Conservation (phyloP, 92 coral and sea anemone species). For the Epizoanthus stellaris region DNA sequence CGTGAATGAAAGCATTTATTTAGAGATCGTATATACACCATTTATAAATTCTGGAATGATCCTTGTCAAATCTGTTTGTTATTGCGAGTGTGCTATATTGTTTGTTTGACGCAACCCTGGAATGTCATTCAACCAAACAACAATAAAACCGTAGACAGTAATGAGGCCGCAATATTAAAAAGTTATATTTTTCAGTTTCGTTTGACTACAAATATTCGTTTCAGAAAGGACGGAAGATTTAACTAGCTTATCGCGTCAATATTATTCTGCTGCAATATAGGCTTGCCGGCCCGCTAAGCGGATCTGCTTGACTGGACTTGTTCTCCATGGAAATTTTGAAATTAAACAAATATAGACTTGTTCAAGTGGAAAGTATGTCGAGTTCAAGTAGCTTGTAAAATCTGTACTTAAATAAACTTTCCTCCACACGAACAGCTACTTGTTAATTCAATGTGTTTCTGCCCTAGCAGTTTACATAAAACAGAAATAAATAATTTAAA, state of each 20-base stretch:
- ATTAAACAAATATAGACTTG: background rate
- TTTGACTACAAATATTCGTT: background rate
- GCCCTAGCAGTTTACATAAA: too few relatives aligned
- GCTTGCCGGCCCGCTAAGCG: background rate
- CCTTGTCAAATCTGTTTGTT: slow-evolving; percentile 1
- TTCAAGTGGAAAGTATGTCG: slow-evolving; percentile 22
- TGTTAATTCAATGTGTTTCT: too few relatives aligned
- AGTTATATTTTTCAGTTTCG: background rate
- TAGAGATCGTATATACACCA: too few relatives aligned
- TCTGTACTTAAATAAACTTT: background rate
- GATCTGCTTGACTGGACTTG: background rate
- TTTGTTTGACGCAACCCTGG: slow-evolving; percentile 30
- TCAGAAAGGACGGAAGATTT: background rate
- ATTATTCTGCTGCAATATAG: background rate
- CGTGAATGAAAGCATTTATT: too few relatives aligned
- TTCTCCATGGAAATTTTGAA: too few relatives aligned
- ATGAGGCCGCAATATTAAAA: background rate
- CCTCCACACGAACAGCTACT: background rate
- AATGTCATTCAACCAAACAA: slow-evolving; percentile 13
- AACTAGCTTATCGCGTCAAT: background rate
- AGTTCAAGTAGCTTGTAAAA: background rate
- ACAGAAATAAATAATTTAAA: too few relatives aligned
- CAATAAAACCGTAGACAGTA: background rate
- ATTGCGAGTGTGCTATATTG: background rate
- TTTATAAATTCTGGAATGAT: too few relatives aligned